Evolutionary conservation across 2,797 vertebrate species (phyloP), one percentile per base, ranked within the genome.

Genomic region (Tolypeutes matacus): DNA sequence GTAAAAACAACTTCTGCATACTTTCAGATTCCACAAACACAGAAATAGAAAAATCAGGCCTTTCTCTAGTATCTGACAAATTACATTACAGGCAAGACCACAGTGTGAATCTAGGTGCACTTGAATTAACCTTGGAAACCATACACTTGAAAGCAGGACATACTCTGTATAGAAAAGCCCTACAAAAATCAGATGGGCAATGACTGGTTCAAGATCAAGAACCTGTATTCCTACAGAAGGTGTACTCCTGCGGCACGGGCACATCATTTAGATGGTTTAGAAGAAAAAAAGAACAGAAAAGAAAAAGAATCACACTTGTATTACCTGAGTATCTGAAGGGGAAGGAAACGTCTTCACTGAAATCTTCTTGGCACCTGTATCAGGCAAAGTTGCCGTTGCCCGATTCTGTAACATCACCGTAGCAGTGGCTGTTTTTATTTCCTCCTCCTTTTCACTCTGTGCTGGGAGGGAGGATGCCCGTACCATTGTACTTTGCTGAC

Each of bases 301-400:
- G 72, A 21, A 51, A 10, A 78, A 21, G 9, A 49, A 23, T n/a
- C 12, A 23, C 34, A 25, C n/a, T 4, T 7, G 34, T 83, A 82
- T 97, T 98, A 98, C 98, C 98, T 98, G 98, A 84, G 96, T 92
- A 62, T 86, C 89, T 23, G 98, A 95, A 88, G 96, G 7, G 0
- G 98, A 97, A 85, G 97, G 92, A 94, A 97, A 97, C 0, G 98
- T 91, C 96, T 98, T 98, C 53, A 96, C 93, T 25, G 98, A 98
- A 86, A 97, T 96, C 82, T 97, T 98, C 96, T 98, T 98, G 94
- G 97, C 81, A 77, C 95, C 97, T 2, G 98, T 94, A 51, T 98
- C 98, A 0, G 98, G 91, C 0, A 83, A 95, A 42, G 96, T 0
- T 1, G 70, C 82, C 14, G 58, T 51, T 0, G 84, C 81, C 70